These are phyloP conservation scores for Lycopodina hypogea DNA, from an alignment of 37 sponge, comb jelly and placozoan genomes.

Conservation along the genomic window DNA sequence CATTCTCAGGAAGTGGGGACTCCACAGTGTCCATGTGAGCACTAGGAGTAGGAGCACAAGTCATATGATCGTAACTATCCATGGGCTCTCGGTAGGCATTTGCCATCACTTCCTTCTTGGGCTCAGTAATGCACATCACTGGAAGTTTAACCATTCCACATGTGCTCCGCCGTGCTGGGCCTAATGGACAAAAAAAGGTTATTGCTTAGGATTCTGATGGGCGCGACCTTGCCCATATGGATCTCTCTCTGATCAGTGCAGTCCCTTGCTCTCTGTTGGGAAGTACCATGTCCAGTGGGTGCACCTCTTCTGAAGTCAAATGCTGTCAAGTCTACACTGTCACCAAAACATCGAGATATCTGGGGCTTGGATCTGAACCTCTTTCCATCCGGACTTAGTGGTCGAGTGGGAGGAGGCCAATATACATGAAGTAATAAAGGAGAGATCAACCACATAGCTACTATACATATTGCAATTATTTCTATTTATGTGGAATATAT, in stretches of 20 bases:
- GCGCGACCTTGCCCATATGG: slow-evolving; percentile 4
- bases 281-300: slow-evolving; percentile 32
- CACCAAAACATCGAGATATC: slow-evolving; percentile 68
- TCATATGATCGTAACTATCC: no score
- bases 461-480: no score
- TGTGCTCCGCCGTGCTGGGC: slow-evolving; percentile 76
- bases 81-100: no score
- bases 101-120: slow-evolving; percentile 25
- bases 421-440: no score
- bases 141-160: slow-evolving; percentile 87
- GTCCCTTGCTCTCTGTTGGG: slow-evolving; percentile 51
- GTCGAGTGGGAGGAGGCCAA: no score
- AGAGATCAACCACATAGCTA: no score
- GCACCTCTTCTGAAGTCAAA: slow-evolving; percentile 83
- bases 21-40: no score
- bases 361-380: slow-evolving; percentile 91
- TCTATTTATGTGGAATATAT: no score
- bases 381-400: slow-evolving; percentile 86
- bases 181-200: slow-evolving; percentile 60
- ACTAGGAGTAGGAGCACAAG: no score
- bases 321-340: slow-evolving; percentile 46
- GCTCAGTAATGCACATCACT: slow-evolving; percentile 36
- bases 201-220: slow-evolving; percentile 35
- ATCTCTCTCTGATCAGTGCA: slow-evolving; percentile 18
- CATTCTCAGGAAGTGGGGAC: no score